Base-by-base conservation (phyloP, 2,888 invertebrate genomes). In the Pelosia muscerda region DNA sequence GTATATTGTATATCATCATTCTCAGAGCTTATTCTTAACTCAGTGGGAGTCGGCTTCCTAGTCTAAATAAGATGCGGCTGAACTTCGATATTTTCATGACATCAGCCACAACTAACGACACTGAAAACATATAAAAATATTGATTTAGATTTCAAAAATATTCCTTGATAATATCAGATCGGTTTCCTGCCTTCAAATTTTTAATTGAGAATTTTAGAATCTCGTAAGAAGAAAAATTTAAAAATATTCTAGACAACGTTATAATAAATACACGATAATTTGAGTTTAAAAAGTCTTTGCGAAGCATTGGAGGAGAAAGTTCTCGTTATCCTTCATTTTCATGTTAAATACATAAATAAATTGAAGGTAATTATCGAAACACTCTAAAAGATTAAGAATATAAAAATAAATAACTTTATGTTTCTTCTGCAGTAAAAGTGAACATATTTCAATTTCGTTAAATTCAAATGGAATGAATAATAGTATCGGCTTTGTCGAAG, bases 391-490 rank as follows among this genome's bases (percentile, higher is more conserved):
- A 1, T 38, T 38, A 15, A 38, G 15, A 8, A 8, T 28, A 28
- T 28, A 3, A 8, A 15, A 59, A 23, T 59, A 23, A 15, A 34
- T 25, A 38, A 34, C 13, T 34, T 38, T 2, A 58, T 23, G 2
- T 6, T 34, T 31, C 19, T 4, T 59, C 19, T 38, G 5, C 25
- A 59, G 15, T 19, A 38, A 15, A 15, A 38, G 15, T 4, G 9
- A 57, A 53, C 38, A 68, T 75, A 55, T 71, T 62, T 66, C 66
- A 68, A 73, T 75, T 66, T 72, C 60, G 63, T 68, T 56, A 65
- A 73, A 71, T 76, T 59, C 71, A 78, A 76, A 76, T 68, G 68
- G 60, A 68, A 69, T 78, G 81, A 74, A 76, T 74, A 78, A 80
- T 76, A 76, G 71, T 71, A 78, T 69, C 34, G 60, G 72, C 69